phyloP scores from a whole-genome alignment of 2,888 invertebrate genomes.

The Meloe dianella region DNA sequence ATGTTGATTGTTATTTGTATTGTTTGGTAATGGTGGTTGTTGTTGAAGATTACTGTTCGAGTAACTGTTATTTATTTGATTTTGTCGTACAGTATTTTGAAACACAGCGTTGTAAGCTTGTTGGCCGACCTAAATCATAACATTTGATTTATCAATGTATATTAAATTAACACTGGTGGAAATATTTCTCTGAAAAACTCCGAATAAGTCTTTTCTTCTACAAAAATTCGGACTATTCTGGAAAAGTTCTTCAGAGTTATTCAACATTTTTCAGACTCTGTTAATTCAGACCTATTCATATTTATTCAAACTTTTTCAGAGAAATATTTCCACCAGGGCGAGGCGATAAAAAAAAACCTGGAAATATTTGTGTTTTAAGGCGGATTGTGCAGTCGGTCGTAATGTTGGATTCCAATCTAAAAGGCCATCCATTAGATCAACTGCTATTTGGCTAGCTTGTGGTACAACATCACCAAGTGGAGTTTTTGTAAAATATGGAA shows the following conservation, averaged over 20 bases:
- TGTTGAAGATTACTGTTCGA: conserved; percentile 13
- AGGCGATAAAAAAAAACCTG: no score
- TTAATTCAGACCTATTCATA: no score
- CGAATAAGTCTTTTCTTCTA: no score
- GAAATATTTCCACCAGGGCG: no score
- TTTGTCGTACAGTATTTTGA: conserved; percentile 38
- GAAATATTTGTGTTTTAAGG: conserved; percentile 71
- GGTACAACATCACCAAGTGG: conserved; percentile 81
- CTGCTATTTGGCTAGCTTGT: conserved; percentile 82
- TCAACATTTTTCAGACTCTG: no score
- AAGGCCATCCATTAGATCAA: conserved; percentile 84
- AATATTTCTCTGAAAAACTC: no score
- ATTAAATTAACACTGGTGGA: no score
- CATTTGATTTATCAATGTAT: neutral
- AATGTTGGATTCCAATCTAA: conserved; percentile 91
- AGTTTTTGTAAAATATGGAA: conserved; percentile 86
- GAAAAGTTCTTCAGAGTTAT: no score
- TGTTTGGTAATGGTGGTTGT: conserved; percentile 15
- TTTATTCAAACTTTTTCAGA: no score
- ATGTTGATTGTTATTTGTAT: conserved; percentile 28
- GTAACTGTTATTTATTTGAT: conserved; percentile 36
- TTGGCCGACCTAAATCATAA: conserved; percentile 50
- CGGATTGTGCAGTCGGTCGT: conserved; percentile 89
- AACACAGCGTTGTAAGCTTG: conserved; percentile 46
- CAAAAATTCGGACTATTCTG: no score